Percentiles rank a stretch among this genome's conserved stretches.
Conservation (phyloP, 2,888 invertebrate genomes). For the Barypeithes pellucidus region DNA sequence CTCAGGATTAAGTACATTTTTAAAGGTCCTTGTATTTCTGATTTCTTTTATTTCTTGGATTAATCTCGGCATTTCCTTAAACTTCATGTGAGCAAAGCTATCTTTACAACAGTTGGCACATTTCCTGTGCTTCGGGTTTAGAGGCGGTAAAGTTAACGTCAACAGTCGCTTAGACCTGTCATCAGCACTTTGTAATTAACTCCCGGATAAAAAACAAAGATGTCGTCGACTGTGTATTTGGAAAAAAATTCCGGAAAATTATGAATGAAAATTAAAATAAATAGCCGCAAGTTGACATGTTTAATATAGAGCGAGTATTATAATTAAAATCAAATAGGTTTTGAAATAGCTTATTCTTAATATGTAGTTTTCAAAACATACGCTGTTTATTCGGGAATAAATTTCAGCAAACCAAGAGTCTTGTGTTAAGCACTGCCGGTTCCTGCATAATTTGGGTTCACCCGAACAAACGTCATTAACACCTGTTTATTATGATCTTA, state of each 20-base stretch:
- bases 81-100: constrained; percentile 18
- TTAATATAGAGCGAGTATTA: constrained; percentile 9
- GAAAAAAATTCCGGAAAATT: constrained; percentile 6
- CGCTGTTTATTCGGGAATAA: no score
- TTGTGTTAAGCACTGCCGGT: no score
- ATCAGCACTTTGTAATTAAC: constrained; percentile 61
- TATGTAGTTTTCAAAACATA: no score
- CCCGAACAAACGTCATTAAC: no score
- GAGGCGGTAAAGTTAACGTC: constrained; percentile 59
- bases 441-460: no score
- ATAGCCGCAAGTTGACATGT: constrained; percentile 11
- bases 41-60: not conserved
- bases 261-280: constrained; percentile 8
- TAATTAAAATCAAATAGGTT: not conserved
- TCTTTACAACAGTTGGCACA: constrained; percentile 30
- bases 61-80: not conserved
- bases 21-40: not conserved
- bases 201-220: constrained; percentile 22
- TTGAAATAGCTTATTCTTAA: no score
- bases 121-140: constrained; percentile 58
- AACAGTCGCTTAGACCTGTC: constrained; percentile 62
- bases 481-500: no score
- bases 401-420: no score
- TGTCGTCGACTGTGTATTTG: constrained; percentile 19
- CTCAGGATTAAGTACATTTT: not conserved